Conservation (phyloP, 2,113 vertebrate genomes). For the Lycocorax pyrrhopterus region DNA sequence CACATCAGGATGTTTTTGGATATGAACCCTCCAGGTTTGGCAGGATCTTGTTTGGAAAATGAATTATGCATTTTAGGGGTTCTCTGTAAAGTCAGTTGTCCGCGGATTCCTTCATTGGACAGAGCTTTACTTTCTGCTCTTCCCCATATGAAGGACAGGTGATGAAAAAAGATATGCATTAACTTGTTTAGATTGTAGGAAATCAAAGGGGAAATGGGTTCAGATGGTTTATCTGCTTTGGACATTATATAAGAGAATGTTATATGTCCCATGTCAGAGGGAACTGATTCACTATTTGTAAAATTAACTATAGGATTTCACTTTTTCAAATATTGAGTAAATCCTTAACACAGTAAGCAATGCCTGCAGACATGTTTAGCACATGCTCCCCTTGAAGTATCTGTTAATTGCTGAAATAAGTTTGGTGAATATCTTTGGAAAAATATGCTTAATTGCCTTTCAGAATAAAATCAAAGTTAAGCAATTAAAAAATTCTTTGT, state of each 20-base stretch:
- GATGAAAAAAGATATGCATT: not conserved
- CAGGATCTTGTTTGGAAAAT: not conserved
- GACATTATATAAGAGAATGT: not conserved
- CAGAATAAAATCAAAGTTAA: not conserved
- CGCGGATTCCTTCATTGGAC: not conserved
- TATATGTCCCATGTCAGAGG: not conserved
- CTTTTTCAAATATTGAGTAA: not conserved
- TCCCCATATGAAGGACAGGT: not conserved
- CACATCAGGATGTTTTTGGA: not conserved
- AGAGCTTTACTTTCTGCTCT: not conserved
- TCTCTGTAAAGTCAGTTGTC: not conserved
- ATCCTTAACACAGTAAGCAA: not conserved
- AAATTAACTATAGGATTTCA: not conserved
- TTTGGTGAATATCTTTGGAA: not conserved
- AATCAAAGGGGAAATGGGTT: constrained; percentile 24
- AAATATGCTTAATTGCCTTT: not conserved
- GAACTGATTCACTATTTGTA: not conserved
- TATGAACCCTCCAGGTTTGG: not conserved
- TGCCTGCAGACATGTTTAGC: not conserved
- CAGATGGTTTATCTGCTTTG: not conserved
- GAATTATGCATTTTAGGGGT: not conserved
- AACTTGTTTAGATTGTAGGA: not conserved
- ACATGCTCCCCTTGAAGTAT: not conserved
- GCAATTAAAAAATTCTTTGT: not conserved
- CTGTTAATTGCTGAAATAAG: not conserved